Conservation (phyloP, 2,888 invertebrate genomes). For the Gymnocheta viridis region DNA sequence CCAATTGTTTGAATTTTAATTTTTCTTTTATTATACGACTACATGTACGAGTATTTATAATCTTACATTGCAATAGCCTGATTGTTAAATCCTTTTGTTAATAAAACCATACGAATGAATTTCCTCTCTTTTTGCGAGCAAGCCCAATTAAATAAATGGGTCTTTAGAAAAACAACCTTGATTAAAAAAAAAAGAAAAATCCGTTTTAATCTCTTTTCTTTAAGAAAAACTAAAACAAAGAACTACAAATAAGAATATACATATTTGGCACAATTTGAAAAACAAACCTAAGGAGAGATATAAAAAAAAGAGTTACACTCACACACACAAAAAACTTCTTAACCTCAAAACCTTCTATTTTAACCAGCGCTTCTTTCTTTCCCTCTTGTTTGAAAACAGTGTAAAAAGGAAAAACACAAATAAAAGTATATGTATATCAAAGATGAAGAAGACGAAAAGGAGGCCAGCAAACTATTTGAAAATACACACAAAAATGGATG, state of each 20-base stretch:
- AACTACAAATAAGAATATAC: conserved; percentile 1
- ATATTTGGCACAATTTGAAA: conserved; percentile 4
- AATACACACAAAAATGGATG: conserved; percentile 46
- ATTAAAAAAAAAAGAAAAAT: no score
- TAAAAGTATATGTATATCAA: conserved; percentile 49
- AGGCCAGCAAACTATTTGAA: conserved; percentile 52
- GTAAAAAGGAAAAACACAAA: conserved; percentile 6
- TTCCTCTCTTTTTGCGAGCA: background rate
- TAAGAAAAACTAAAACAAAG: background rate
- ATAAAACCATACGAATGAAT: background rate
- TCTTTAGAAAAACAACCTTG: conserved; percentile 31
- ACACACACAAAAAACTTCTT: conserved; percentile 34
- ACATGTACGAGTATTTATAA: background rate
- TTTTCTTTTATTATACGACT: background rate
- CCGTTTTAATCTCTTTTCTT: background rate
- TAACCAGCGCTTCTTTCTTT: conserved; percentile 7
- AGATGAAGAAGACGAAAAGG: conserved; percentile 35
- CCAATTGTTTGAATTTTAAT: background rate
- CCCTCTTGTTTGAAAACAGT: conserved; percentile 18
- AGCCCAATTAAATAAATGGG: conserved; percentile 1
- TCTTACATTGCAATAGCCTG: background rate
- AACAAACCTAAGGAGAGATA: conserved; percentile 20
- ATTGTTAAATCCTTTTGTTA: background rate
- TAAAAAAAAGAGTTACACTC: conserved; percentile 24
- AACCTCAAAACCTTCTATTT: conserved; percentile 62